A percentile compares a stretch with the other conserved stretches of the same genome.
Conservation (phyloP, 2,797 vertebrate genomes). For the Sebastes hopkinsi region DNA sequence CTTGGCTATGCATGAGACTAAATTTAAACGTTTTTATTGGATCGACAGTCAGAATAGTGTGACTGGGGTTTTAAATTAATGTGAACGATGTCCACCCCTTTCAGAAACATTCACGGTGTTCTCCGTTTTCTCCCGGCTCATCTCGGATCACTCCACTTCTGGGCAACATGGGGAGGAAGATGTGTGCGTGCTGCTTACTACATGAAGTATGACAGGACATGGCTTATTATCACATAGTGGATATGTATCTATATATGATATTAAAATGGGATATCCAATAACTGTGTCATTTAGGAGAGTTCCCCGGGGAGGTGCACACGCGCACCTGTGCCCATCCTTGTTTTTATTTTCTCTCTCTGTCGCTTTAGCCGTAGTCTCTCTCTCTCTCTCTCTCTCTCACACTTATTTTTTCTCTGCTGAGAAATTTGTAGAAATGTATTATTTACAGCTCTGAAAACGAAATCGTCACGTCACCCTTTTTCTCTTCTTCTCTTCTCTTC, state of each 20-base stretch:
- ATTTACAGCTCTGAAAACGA: slow-evolving; percentile 86
- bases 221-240: slow-evolving; percentile 73
- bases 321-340: slow-evolving; percentile 58
- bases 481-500: slow-evolving; percentile 75
- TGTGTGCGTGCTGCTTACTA: slow-evolving; percentile 51
- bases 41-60: slow-evolving; percentile 23
- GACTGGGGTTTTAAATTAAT: slow-evolving; percentile 66
- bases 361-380: slow-evolving; percentile 70
- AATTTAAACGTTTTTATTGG: slow-evolving; percentile 72
- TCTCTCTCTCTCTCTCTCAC: slow-evolving; percentile 1
- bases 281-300: slow-evolving; percentile 69
- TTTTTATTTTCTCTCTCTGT: slow-evolving; percentile 65
- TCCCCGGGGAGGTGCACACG: slow-evolving; percentile 41
- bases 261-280: slow-evolving; percentile 71
- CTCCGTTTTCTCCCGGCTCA: slow-evolving; percentile 42
- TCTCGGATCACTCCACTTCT: slow-evolving; percentile 35
- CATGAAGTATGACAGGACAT: slow-evolving; percentile 68
- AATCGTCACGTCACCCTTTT: slow-evolving; percentile 72
- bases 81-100: slow-evolving; percentile 60
- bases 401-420: slow-evolving; percentile 70
- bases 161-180: slow-evolving; percentile 9
- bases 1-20: slow-evolving; percentile 83
- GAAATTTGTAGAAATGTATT: slow-evolving; percentile 92
- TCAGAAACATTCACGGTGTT: slow-evolving; percentile 47
- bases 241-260: slow-evolving; percentile 78